Percentiles rank a stretch among this genome's conserved stretches.
Conservation (phyloP, 2,797 vertebrate genomes). For the Helarctos malayanus region DNA sequence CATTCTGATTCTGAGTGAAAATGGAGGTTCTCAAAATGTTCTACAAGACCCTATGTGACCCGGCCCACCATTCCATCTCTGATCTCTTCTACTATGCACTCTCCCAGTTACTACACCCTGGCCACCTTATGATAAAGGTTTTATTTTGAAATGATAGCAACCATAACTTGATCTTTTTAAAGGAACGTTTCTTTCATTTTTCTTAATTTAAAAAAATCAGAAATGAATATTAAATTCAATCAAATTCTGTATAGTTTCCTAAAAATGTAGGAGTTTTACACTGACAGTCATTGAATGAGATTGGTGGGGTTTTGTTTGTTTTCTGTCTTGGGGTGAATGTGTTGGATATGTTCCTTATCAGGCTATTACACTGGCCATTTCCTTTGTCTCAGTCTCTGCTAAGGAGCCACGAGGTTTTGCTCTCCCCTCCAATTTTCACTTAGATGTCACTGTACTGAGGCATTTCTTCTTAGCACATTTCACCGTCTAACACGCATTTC, state of each 20-base stretch:
- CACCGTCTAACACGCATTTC: neutral
- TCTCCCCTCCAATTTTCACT: neutral
- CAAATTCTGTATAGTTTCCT: neutral
- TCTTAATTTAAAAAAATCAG: neutral
- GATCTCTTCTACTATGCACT: fast-evolving
- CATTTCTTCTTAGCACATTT: neutral
- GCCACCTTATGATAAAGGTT: neutral
- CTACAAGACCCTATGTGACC: neutral
- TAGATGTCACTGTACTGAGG: neutral
- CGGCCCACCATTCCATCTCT: neutral
- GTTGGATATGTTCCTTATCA: neutral
- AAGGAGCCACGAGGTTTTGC: neutral
- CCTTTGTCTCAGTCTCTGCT: neutral
- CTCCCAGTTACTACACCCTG: neutral
- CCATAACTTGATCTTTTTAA: neutral
- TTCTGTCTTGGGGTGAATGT: neutral
- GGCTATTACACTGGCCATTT: neutral
- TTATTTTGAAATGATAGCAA: constrained; percentile 18
- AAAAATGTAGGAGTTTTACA: neutral
- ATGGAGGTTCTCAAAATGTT: neutral
- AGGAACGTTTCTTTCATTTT: neutral
- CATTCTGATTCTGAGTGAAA: neutral
- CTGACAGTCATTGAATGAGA: neutral
- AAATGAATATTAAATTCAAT: neutral
- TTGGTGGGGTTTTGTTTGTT: neutral